Evolutionary conservation across 2,888 invertebrate species (phyloP).

Genomic region (Tribolium freemani): DNA sequence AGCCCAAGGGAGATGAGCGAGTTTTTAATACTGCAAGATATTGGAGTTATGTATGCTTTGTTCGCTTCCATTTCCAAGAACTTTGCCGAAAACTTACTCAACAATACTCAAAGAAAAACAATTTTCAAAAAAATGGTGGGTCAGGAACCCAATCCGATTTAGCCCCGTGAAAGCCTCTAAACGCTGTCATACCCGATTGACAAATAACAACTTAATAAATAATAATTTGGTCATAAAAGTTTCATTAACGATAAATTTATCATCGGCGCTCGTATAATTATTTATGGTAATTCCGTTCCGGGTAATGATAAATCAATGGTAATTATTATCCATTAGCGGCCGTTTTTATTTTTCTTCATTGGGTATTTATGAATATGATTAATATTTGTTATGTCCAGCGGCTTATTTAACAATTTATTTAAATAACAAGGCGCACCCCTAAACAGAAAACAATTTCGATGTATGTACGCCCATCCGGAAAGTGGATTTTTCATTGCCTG

Average conservation of each 20-base stretch:
- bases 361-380: slow-evolving; percentile 24
- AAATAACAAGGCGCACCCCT: neutral
- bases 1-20: neutral
- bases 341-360: slow-evolving; percentile 16
- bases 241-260: slow-evolving; percentile 31
- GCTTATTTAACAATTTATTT: slow-evolving; percentile 21
- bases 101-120: no score
- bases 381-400: slow-evolving; percentile 23
- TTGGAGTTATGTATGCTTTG: neutral
- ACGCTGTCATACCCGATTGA: neutral
- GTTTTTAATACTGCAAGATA: slow-evolving; percentile 1
- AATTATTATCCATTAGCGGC: slow-evolving; percentile 23
- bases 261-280: slow-evolving; percentile 21
- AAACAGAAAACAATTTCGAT: slow-evolving; percentile 2
- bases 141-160: no score
- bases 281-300: slow-evolving; percentile 29
- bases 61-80: neutral
- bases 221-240: slow-evolving; percentile 26
- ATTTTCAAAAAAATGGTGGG: no score
- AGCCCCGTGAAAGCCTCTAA: no score
- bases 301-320: slow-evolving; percentile 32
- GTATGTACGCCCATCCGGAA: neutral
- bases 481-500: slow-evolving; percentile 12
- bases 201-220: slow-evolving; percentile 36
- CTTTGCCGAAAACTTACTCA: no score